Percentiles rank a stretch among this genome's conserved stretches.
Evolutionary conservation across 2,797 vertebrate genomes (phyloP).

Genomic region (Garrulus glandarius): DNA sequence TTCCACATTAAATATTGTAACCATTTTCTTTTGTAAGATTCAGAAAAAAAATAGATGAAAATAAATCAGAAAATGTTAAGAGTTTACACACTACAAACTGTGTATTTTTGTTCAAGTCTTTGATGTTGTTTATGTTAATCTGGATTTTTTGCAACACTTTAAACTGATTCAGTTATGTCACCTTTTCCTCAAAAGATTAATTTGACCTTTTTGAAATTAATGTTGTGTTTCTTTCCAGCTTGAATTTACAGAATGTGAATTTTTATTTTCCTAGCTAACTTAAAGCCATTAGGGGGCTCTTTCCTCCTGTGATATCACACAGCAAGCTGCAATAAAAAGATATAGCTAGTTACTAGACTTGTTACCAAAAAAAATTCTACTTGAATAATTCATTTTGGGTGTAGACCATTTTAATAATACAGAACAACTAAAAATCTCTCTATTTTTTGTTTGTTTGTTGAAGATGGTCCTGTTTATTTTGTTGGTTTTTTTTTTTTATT

Average conservation of each 20-base stretch:
- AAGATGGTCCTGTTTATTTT: not conserved
- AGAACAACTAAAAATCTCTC: not conserved
- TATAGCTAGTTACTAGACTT: not conserved
- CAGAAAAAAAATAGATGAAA: not conserved
- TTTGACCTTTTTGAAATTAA: not conserved
- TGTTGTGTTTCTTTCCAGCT: not conserved
- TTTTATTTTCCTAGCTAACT: conserved; percentile 26
- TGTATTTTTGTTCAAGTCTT: not conserved
- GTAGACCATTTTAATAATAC: not conserved
- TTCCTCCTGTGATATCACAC: conserved; percentile 61
- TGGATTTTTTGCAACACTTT: not conserved
- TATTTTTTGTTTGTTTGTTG: not conserved
- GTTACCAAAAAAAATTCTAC: not conserved
- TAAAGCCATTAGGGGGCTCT: conserved; percentile 74
- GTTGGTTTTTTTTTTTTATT: not conserved
- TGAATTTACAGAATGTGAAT: not conserved
- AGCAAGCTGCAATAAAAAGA: not conserved
- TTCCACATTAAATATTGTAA: not conserved
- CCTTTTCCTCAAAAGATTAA: conserved; percentile 8
- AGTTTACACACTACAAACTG: not conserved
- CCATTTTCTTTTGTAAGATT: not conserved
- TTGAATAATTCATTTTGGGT: not conserved
- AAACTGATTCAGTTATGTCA: not conserved
- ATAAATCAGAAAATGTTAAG: not conserved
- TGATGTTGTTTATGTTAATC: not conserved